Base-by-base conservation (phyloP, 2,888 invertebrate genomes). In the Rhabditophanes sp. region DNA sequence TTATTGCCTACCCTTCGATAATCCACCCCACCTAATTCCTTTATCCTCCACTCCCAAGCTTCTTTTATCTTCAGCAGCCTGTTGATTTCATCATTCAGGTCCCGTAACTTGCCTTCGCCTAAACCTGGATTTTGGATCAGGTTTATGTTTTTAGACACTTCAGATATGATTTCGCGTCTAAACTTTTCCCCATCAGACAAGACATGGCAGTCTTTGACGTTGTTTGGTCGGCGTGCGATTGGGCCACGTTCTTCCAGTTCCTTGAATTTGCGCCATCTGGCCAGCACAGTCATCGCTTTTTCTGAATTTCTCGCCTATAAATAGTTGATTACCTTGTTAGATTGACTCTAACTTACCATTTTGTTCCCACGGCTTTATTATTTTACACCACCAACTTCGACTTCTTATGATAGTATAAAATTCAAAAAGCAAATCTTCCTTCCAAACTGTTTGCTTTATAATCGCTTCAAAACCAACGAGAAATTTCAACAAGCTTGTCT, bases 51-150 rank as follows among this genome's bases (percentile, higher is more conserved):
- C 65, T 99, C 96, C 96, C 96, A 99, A 37, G 69, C 68, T 17
- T 67, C 61, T 46, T 73, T 73, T 65, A 93, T 87, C 28, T 90
- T 73, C 39, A 99, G 73, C 44, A 93, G 67, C 69, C 96, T 93
- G 69, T 99, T 99, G 50, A 99, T 99, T 69, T 99, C 93, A 69
- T 99, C 96, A 67, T 99, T 99, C 15, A 99, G 71, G 66, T 99
- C 96, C 11, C 96, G 75, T 45, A 99, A 82, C 16, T 90, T 77
- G 66, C 90, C 99, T 69, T 99, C 96, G 3, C 96, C 96, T n/a
- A 96, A 73, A 37, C 96, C 96, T 47, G 96, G 59, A 42, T 58
- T 58, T 43, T 99, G 96, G 65, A 99, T 99, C 68, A 90, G 87
- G 1, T 93, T 82, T 0, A 99, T 93, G 73, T 96, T 99, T 64